Conservation (phyloP, 2,797 vertebrate species). For the Nyctibius grandis region DNA sequence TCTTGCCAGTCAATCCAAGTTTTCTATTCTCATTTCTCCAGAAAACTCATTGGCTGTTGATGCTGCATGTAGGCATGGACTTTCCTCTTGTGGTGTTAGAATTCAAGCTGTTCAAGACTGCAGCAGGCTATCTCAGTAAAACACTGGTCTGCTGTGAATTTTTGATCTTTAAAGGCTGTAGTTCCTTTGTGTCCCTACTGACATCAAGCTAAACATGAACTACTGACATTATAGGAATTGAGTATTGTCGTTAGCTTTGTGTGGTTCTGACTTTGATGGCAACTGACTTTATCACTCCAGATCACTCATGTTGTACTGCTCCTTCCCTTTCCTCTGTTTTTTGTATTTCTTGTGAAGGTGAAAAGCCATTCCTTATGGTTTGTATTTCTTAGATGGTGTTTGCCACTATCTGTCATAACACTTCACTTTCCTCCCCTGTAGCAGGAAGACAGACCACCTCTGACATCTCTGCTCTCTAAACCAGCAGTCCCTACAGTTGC, state of each 20-base stretch:
- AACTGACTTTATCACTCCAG: neutral
- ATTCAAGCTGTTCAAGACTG: neutral
- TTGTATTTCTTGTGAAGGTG: neutral
- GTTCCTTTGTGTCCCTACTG: neutral
- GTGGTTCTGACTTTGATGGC: neutral
- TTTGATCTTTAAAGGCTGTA: neutral
- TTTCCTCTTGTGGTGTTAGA: neutral
- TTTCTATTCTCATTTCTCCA: neutral
- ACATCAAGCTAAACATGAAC: neutral
- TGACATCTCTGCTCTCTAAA: conserved; percentile 88
- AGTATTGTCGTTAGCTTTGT: neutral
- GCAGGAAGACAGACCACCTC: conserved; percentile 81
- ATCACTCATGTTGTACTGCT: neutral
- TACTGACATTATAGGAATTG: neutral
- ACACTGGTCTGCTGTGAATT: neutral
- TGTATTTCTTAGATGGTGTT: neutral
- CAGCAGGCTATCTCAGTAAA: neutral
- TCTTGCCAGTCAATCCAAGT: neutral
- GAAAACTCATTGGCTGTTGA: neutral
- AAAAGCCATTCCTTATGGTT: neutral
- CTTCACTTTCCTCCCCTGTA: neutral
- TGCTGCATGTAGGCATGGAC: neutral
- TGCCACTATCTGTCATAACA: neutral
- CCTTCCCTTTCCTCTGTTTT: neutral
- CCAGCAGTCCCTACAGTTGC: conserved; percentile 84